phyloP scores from a whole-genome alignment of 2,113 vertebrate genomes.

The Aspidoscelis tigris region DNA sequence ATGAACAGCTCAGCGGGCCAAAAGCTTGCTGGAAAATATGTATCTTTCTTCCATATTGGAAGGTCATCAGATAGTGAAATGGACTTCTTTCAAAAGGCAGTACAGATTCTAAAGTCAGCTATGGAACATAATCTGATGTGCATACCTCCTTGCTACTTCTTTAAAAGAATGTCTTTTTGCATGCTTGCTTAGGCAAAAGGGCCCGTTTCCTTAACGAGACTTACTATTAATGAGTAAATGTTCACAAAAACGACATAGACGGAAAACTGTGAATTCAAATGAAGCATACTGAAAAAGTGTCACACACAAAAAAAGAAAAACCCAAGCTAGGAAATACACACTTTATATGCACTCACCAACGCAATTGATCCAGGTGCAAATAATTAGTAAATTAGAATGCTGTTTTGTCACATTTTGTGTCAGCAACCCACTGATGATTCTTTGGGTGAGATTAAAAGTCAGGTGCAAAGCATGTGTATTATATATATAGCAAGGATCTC shows the following conservation, averaged over 20 bases:
- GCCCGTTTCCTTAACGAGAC: no score
- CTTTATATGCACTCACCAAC: not conserved
- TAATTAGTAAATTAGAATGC: not conserved
- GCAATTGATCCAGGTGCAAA: no score
- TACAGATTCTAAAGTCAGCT: not conserved
- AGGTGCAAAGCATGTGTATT: not conserved
- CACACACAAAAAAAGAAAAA: not conserved
- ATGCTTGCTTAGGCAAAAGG: not conserved
- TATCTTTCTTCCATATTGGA: not conserved
- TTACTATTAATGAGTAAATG: not conserved
- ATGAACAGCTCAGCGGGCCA: not conserved
- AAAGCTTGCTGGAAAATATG: not conserved
- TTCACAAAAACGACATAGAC: no score
- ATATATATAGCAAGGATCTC: not conserved
- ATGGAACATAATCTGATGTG: not conserved
- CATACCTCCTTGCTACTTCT: not conserved
- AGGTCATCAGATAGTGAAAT: not conserved
- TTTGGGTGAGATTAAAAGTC: not conserved
- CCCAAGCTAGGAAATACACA: not conserved
- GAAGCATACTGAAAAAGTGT: not conserved
- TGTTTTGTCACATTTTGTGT: not conserved
- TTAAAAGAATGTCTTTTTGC: not conserved
- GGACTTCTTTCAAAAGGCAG: not conserved
- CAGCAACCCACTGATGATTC: not conserved
- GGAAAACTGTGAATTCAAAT: no score